Percentiles rank a stretch among this genome's conserved stretches.
Conservation (phyloP, 2,113 vertebrate species). For the Syrmaticus mikado region DNA sequence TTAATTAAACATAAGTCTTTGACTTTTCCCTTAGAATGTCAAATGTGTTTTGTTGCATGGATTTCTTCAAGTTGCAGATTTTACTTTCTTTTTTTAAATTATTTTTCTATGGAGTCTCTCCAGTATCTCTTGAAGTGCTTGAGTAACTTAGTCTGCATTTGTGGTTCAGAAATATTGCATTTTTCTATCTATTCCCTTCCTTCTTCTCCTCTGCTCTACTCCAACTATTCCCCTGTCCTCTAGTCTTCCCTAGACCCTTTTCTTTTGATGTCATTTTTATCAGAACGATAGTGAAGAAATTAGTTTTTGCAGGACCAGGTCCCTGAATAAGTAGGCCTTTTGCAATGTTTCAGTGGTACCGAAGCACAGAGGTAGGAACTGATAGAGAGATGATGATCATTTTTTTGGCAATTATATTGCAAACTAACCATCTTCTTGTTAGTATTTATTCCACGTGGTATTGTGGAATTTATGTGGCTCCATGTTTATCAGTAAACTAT, state of each 20-base stretch:
- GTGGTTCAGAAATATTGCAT: background rate
- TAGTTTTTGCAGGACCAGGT: background rate
- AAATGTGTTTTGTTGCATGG: background rate
- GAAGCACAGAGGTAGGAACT: background rate
- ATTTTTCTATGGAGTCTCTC: rapidly evolving
- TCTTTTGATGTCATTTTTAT: background rate
- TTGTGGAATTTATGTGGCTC: background rate
- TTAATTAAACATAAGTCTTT: background rate
- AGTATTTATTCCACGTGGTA: background rate
- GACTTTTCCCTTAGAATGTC: background rate
- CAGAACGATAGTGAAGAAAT: background rate
- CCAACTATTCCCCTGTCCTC: rapidly evolving
- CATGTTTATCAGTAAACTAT: background rate
- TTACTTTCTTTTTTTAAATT: background rate
- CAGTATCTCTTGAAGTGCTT: rapidly evolving
- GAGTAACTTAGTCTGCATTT: background rate
- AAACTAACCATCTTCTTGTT: background rate
- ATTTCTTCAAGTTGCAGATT: background rate
- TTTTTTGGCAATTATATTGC: background rate
- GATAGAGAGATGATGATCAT: conserved; percentile 5
- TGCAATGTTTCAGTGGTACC: background rate
- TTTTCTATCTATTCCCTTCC: background rate
- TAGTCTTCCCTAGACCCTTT: background rate
- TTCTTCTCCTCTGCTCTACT: background rate
- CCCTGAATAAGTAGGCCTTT: background rate